Conservation (phyloP, 2,797 vertebrate species). For the Scolopax rusticola region DNA sequence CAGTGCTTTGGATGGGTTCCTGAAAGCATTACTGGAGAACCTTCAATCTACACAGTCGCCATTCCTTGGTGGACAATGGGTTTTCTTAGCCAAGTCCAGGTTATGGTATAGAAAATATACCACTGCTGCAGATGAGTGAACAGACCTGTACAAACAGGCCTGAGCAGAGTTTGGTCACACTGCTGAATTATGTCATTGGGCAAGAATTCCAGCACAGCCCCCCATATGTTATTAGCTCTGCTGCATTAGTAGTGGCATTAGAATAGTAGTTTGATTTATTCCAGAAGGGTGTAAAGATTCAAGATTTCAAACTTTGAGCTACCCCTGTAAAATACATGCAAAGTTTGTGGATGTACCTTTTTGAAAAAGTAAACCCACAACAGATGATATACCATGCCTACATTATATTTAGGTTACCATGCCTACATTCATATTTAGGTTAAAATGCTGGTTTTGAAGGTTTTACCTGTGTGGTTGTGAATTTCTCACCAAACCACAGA, state of each 20-base stretch:
- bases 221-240: neutral
- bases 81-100: neutral
- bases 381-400: too few species aligned
- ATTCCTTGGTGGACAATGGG: neutral
- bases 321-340: neutral
- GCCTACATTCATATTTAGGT: accelerated
- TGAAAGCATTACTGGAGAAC: neutral
- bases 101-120: neutral
- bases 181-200: neutral
- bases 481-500: neutral
- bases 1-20: neutral
- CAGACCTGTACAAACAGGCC: neutral
- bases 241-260: neutral
- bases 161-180: neutral
- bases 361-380: neutral
- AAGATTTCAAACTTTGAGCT: neutral
- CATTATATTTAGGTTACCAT: accelerated
- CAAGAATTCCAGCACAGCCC: neutral
- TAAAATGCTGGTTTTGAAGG: neutral
- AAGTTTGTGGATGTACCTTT: neutral
- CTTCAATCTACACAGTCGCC: neutral
- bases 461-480: neutral
- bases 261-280: neutral
- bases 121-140: neutral
- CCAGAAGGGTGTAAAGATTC: neutral